Evolutionary conservation across 2,113 vertebrate species (phyloP).

Genomic region (Lathamus discolor): DNA sequence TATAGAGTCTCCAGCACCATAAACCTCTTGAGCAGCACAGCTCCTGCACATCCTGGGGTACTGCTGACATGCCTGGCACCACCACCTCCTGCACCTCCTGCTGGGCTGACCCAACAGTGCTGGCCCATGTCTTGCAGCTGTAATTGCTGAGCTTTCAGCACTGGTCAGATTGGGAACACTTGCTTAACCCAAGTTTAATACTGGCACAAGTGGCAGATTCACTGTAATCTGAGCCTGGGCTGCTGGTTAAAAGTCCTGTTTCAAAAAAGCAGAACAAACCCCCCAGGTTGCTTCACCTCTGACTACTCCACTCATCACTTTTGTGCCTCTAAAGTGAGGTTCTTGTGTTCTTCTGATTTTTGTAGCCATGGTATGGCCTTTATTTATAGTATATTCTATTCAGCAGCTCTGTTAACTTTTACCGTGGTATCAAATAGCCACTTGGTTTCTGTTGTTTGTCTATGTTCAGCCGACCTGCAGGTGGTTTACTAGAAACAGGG

Average conservation of each 20-base stretch:
- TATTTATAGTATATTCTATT: neutral
- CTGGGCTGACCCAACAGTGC: neutral
- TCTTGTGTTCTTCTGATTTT: neutral
- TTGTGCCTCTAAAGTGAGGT: neutral
- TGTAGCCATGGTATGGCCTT: neutral
- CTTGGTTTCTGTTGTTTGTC: neutral
- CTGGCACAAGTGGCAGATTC: neutral
- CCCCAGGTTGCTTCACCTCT: neutral
- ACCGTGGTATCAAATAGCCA: neutral
- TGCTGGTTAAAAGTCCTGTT: neutral
- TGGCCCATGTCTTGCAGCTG: neutral
- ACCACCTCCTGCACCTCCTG: neutral
- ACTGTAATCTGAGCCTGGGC: neutral
- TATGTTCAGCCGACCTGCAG: neutral
- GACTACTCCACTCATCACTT: neutral
- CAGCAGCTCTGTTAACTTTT: neutral
- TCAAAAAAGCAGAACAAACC: neutral
- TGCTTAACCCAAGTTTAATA: neutral
- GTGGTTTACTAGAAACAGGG: neutral
- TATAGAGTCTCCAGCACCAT: conserved; percentile 42
- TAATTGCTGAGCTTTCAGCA: neutral
- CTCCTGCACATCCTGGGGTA: neutral
- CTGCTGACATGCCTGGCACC: neutral
- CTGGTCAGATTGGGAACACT: neutral
- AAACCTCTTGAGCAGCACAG: neutral